Conservation (phyloP, 2,797 vertebrate species). For the Podarcis lilfordi region DNA sequence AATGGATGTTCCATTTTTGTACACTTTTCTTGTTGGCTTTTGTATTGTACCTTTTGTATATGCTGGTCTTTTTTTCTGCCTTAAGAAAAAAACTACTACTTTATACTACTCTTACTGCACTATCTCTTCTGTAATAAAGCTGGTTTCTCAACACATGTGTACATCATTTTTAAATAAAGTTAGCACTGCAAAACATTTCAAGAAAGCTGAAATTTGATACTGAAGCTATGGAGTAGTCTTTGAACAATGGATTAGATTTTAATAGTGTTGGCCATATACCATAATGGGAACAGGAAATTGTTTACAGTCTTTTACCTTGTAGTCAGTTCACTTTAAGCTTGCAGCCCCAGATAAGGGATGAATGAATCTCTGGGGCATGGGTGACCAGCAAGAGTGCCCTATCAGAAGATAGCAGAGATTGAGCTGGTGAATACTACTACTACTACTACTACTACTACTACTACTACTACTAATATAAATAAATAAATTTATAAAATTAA, state of each 20-base stretch:
- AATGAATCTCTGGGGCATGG: too few relatives aligned
- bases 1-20: constrained; percentile 44
- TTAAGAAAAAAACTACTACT: not conserved
- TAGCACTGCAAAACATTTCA: constrained; percentile 44
- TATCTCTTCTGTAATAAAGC: constrained; percentile 46
- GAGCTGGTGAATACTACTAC: too few relatives aligned
- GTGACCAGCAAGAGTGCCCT: too few relatives aligned
- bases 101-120: constrained; percentile 23
- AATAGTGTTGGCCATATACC: not conserved
- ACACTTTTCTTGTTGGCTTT: constrained; percentile 36
- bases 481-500: too few relatives aligned
- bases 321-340: not conserved
- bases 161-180: constrained; percentile 53
- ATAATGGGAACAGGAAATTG: not conserved
- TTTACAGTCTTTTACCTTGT: not conserved
- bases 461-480: too few relatives aligned
- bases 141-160: constrained; percentile 19
- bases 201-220: not conserved
- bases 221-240: not conserved
- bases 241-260: not conserved
- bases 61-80: constrained; percentile 34
- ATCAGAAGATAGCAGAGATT: too few relatives aligned
- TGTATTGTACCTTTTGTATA: constrained; percentile 46
- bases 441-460: too few relatives aligned
- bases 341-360: too few relatives aligned